A percentile compares a stretch with the other conserved stretches of the same genome.
Conservation (phyloP, 2,888 invertebrate genomes). For the Deilephila elpenor region DNA sequence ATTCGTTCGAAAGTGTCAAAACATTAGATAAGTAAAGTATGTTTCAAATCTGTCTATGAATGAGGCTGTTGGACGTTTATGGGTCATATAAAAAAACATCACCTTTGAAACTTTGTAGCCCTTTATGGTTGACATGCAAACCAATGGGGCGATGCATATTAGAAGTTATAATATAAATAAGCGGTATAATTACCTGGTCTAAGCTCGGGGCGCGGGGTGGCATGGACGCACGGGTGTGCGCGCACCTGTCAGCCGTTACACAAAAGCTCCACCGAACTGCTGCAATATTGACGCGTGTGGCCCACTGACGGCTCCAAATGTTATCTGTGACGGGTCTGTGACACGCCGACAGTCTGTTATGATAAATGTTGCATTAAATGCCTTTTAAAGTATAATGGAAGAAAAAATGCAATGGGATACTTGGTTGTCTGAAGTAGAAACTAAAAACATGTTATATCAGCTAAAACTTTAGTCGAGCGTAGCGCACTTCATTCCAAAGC, state of each 20-base stretch:
- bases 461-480: too few relatives aligned
- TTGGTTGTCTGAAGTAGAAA: neutral
- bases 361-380: slow-evolving; percentile 3
- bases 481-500: too few relatives aligned
- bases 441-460: neutral
- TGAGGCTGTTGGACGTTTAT: too few relatives aligned
- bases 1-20: too few relatives aligned
- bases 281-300: slow-evolving; percentile 52
- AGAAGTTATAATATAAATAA: slow-evolving; percentile 7
- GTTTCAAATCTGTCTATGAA: too few relatives aligned
- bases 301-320: neutral
- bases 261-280: slow-evolving; percentile 44
- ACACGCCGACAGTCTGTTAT: slow-evolving; percentile 14
- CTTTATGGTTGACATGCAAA: neutral
- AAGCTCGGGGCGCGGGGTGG: slow-evolving; percentile 35
- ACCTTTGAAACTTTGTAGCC: neutral
- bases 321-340: slow-evolving; percentile 10
- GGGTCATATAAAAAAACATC: neutral
- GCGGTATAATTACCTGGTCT: slow-evolving; percentile 14
- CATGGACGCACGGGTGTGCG: slow-evolving; percentile 47
- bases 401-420: neutral
- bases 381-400: neutral
- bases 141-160: neutral
- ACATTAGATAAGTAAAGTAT: too few relatives aligned
- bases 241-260: slow-evolving; percentile 66